Evolutionary conservation across 2,888 invertebrate species (phyloP).

Genomic region (Stegana nigrithorax): DNA sequence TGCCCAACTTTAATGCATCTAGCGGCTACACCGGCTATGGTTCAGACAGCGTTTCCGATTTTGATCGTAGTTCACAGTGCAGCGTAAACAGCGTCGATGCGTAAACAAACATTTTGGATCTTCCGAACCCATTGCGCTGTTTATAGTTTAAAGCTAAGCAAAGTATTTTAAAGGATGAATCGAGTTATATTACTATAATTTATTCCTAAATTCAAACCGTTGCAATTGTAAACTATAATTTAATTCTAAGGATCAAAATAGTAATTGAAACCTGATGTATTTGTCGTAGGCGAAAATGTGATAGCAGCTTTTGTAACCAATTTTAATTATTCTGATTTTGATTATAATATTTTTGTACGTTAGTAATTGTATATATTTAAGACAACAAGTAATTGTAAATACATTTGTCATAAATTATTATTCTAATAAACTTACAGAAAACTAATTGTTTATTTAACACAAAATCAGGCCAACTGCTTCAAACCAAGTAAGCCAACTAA

Average conservation of each 20-base stretch:
- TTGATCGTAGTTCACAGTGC: slow-evolving; percentile 64
- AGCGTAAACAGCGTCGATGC: slow-evolving; percentile 65
- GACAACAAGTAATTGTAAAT: neutral
- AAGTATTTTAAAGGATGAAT: too few species aligned
- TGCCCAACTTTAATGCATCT: slow-evolving; percentile 24
- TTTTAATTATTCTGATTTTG: neutral
- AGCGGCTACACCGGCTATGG: slow-evolving; percentile 62
- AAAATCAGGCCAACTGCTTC: too few species aligned
- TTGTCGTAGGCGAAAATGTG: too few species aligned
- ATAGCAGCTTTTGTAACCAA: neutral
- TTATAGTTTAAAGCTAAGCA: too few species aligned
- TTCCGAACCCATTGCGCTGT: neutral
- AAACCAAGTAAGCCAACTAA: too few species aligned
- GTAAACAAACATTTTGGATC: slow-evolving; percentile 34
- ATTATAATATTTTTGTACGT: neutral
- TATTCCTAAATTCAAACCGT: too few species aligned
- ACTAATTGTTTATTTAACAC: neutral
- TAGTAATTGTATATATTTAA: neutral
- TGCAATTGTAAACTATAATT: too few species aligned
- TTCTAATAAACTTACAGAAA: neutral
- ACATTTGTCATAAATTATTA: neutral
- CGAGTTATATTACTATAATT: too few species aligned
- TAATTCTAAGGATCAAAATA: too few species aligned
- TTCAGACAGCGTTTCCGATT: slow-evolving; percentile 66
- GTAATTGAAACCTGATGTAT: too few species aligned